Conservation (phyloP, 2,888 invertebrate species). For the Drosophila meridiana region DNA sequence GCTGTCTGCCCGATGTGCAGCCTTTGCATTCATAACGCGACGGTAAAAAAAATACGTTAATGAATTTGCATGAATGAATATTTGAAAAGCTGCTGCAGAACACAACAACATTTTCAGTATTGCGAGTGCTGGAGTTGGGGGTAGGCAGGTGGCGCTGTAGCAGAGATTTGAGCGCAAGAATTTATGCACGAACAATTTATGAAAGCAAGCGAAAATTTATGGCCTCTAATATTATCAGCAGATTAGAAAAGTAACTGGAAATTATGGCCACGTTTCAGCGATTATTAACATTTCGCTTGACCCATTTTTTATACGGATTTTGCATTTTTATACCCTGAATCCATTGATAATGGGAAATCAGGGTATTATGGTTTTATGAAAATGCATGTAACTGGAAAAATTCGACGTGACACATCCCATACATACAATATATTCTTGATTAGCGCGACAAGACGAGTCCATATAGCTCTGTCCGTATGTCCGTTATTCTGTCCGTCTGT, state of each 20-base stretch:
- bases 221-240: slow-evolving; percentile 68
- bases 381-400: too few species aligned
- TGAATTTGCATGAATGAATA: slow-evolving; percentile 78
- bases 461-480: too few species aligned
- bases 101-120: slow-evolving; percentile 61
- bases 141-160: slow-evolving; percentile 13
- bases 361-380: too few species aligned
- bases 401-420: too few species aligned
- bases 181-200: slow-evolving; percentile 70
- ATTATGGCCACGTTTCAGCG: slow-evolving; percentile 57
- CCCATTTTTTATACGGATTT: neutral
- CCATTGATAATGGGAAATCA: too few species aligned
- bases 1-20: slow-evolving; percentile 62
- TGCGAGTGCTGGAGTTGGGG: neutral
- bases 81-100: slow-evolving; percentile 70
- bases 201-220: slow-evolving; percentile 69
- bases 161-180: slow-evolving; percentile 59
- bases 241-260: slow-evolving; percentile 72
- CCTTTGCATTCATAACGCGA: slow-evolving; percentile 68
- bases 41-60: slow-evolving; percentile 60
- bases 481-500: too few species aligned
- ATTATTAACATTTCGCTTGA: slow-evolving; percentile 39
- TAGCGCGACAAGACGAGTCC: too few species aligned
- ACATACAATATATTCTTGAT: too few species aligned
- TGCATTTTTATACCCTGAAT: neutral